phyloP scores from a whole-genome alignment of 2,797 vertebrate species.

The Hippopotamyrus pictus region DNA sequence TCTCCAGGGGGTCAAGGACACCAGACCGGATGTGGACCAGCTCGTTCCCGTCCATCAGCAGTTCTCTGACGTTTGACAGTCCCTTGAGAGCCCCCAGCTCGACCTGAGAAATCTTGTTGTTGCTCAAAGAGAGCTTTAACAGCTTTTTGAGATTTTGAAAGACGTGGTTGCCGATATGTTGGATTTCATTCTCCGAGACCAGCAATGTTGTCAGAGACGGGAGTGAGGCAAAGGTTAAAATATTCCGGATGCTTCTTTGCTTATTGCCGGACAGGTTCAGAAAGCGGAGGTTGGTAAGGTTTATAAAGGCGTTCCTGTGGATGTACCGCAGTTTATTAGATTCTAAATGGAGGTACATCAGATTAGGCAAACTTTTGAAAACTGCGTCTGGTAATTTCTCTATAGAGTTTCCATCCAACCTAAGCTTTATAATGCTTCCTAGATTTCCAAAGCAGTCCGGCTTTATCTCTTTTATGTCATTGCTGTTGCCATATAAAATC shows the following conservation, averaged over 20 bases:
- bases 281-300: conserved; percentile 78
- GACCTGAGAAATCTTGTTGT: conserved; percentile 72
- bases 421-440: conserved; percentile 73
- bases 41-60: conserved; percentile 77
- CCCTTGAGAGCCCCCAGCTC: conserved; percentile 70
- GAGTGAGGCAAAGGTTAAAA: conserved; percentile 70
- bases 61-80: conserved; percentile 70
- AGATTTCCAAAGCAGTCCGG: conserved; percentile 69
- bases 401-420: conserved; percentile 80
- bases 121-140: conserved; percentile 74
- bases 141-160: conserved; percentile 78
- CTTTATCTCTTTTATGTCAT: conserved; percentile 68
- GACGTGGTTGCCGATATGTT: conserved; percentile 66
- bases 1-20: conserved; percentile 74
- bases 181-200: conserved; percentile 78
- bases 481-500: conserved; percentile 80
- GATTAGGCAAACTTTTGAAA: conserved; percentile 70
- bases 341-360: conserved; percentile 86
- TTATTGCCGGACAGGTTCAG: conserved; percentile 84
- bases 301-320: conserved; percentile 74
- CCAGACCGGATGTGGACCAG: conserved; percentile 69
- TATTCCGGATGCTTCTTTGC: conserved; percentile 70
- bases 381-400: conserved; percentile 72
- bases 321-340: conserved; percentile 80
- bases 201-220: conserved; percentile 73